Base-by-base conservation (phyloP, 2,797 vertebrate genomes). In the Phyllotis vaccarum region DNA sequence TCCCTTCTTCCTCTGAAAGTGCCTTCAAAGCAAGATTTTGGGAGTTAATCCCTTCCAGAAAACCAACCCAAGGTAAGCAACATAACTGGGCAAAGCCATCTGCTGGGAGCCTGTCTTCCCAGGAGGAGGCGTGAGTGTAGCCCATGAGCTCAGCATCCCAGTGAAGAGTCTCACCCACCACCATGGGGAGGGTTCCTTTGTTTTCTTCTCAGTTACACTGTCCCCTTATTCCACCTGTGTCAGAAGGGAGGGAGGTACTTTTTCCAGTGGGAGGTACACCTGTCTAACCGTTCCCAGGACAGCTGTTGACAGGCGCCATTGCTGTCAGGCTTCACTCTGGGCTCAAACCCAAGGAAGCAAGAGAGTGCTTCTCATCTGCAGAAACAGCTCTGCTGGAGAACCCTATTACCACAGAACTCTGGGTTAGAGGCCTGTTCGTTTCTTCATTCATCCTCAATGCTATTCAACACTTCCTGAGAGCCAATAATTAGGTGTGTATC, bases 141-240 rank as follows among this genome's bases (percentile, higher is more conserved):
- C 17, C 1, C 8, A 27, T 49, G 3, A 43, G 14, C 14, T 9
- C 7, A 2, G 3, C 10, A 12, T 27, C 37, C 54, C 21, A 24
- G 1, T 0, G 1, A 5, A n/a, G 40, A 0, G 22, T 2, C 12
- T 72, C 0, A 2, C 0, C n/a, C 31, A 16, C 46, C 2, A 1
- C 68, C 5, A 60, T 0, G 24, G 13, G 31, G n/a, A 12, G 19
- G 5, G 16, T 56, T n/a, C 37, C 3, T 37, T 37, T 21, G 1
- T 21, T 34, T 87, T 64, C 43, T 62, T 31, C 52, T 11, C 9
- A 54, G 46, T 29, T 24, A 31, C 37, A 3, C 21, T 37, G 37
- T 52, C 43, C 6, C 19, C 8, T 16, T 27, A 46, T 8, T 24
- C 21, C 52, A 17, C 40, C 56, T 66, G 49, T 24, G 31, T 85